Base-by-base conservation (phyloP, 2,888 invertebrate genomes). In the Drosophila koepferae region DNA sequence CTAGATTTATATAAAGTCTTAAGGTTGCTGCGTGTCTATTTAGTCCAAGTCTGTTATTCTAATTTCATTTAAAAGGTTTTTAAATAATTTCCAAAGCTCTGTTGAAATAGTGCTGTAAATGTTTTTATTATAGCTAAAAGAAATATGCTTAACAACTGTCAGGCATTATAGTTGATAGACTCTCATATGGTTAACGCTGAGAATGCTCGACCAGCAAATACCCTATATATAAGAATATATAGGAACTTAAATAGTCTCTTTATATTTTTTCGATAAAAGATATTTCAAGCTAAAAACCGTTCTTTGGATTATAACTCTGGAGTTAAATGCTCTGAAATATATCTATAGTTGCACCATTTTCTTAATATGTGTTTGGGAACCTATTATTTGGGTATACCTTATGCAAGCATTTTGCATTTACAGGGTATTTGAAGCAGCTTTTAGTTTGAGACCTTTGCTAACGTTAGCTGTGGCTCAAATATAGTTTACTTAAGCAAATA, bases 401-500 rank as follows among this genome's bases (percentile, higher is more conserved):
- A 9, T 14, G 14, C 8, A 10, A n/a, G n/a, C n/a, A 18, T 48
- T 8, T 8, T 18, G 8, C 18, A 14, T 36, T 8, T 59, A 59
- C 59, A 61, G 60, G 60, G 48, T 49, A 60, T 18, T 28, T 41
- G 20, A 62, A 61, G 55, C n/a, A 3, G 31, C 34, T 56, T 40
- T 38, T 64, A 0, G 34, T 56, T 58, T 56, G n/a, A 12, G 16
- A 41, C 34, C n/a, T 23, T 16, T 43, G 20, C 51, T 34, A 36
- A 34, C 16, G 28, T 49, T 40, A 49, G 20, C 34, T 63, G 49
- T 41, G 18, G 28, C 41, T 18, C 63, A 63, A 4, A 9, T 28
- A 20, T 28, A 28, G 60, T 43, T 55, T 55, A 60, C 54, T 20
- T 34, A 62, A 74, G 43, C 68, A 59, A 12, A 43, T 16, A 53